These are phyloP conservation scores for Pachyrhynchus sulphureomaculatus DNA, from an alignment of 1,140 invertebrate species.

Conservation along the genomic window DNA sequence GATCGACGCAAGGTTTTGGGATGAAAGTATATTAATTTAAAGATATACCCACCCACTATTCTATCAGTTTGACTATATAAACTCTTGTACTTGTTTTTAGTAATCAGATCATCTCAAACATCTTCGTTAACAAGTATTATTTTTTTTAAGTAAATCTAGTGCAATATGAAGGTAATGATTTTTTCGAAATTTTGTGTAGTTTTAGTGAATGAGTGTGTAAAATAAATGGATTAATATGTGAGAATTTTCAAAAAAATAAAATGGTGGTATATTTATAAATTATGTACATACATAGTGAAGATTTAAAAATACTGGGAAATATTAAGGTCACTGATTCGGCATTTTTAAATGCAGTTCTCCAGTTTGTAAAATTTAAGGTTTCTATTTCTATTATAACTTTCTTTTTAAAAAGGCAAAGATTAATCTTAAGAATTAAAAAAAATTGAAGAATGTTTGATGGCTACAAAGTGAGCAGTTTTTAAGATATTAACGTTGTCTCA, in stretches of 20 bases:
- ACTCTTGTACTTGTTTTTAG: constrained; percentile 36
- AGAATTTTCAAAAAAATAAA: neutral
- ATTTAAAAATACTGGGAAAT: no score
- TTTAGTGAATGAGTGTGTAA: neutral
- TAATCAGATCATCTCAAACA: constrained; percentile 44
- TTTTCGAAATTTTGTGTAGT: neutral
- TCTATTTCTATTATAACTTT: no score
- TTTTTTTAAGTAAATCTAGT: constrained; percentile 27
- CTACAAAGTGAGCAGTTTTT: no score
- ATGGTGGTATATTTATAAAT: no score
- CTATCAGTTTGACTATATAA: constrained; percentile 45
- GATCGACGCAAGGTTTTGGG: constrained; percentile 41
- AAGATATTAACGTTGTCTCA: no score
- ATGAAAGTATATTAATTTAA: constrained; percentile 48
- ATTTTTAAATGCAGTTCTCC: no score
- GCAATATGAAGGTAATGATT: constrained; percentile 43
- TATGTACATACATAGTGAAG: no score
- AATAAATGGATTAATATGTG: neutral
- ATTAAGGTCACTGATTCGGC: no score
- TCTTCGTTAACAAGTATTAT: constrained; percentile 9
- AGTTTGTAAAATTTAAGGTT: no score
- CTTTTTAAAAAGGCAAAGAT: no score
- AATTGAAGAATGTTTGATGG: no score
- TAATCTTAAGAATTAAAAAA: no score
- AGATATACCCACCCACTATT: constrained; percentile 47